Conservation (phyloP, 92 coral and sea anemone genomes). For the Nematostella vectensis region DNA sequence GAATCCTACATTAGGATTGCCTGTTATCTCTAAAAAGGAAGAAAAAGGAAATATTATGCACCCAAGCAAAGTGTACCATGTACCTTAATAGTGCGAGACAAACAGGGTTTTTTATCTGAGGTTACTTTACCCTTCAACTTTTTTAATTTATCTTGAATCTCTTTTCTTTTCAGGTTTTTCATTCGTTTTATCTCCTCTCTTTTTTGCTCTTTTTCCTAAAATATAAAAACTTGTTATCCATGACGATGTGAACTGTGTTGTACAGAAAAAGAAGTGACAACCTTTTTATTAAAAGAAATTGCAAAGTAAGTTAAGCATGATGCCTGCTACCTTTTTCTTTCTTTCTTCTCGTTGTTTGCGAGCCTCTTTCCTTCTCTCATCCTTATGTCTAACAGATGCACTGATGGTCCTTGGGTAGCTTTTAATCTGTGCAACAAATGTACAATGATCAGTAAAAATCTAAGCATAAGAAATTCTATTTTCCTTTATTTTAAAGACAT, state of each 20-base stretch:
- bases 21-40: slow-evolving; percentile 62
- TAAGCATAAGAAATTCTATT: no score
- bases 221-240: background rate
- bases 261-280: background rate
- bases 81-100: background rate
- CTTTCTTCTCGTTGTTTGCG: slow-evolving; percentile 66
- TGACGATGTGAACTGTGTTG: background rate
- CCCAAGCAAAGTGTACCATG: slow-evolving; percentile 1
- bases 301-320: no score
- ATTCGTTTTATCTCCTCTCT: slow-evolving; percentile 80
- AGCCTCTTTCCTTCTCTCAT: slow-evolving; percentile 72
- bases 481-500: no score
- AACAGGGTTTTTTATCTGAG: no score
- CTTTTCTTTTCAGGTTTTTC: slow-evolving; percentile 89
- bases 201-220: slow-evolving; percentile 91
- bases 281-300: no score
- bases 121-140: slow-evolving; percentile 84
- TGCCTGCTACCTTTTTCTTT: slow-evolving; percentile 86
- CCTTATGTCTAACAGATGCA: slow-evolving; percentile 79
- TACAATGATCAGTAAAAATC: no score
- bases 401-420: slow-evolving; percentile 84
- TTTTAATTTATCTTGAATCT: slow-evolving; percentile 86
- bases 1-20: slow-evolving; percentile 93
- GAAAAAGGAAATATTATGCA: background rate
- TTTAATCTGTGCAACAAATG: no score